Evolutionary conservation across 2,113 vertebrate genomes (phyloP).

Genomic region (Haemorhous mexicanus): DNA sequence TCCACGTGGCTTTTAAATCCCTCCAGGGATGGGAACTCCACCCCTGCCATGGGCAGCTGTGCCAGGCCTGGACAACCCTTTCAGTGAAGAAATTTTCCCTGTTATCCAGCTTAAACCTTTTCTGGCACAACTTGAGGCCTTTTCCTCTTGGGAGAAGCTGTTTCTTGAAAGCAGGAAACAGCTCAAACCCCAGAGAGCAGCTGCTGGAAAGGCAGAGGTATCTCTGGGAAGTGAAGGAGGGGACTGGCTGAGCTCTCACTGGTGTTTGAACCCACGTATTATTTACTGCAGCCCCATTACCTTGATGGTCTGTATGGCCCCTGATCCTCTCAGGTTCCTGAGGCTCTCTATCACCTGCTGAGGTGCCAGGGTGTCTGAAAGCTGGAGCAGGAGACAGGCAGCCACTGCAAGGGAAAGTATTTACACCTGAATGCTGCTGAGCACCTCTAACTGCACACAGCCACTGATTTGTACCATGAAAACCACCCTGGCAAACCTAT

Average conservation of each 20-base stretch:
- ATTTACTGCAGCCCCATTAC: slow-evolving; percentile 60
- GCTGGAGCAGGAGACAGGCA: slow-evolving; percentile 85
- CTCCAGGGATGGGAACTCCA: background rate
- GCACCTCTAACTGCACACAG: background rate
- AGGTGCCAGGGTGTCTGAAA: slow-evolving; percentile 76
- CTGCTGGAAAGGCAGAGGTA: background rate
- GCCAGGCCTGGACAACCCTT: background rate
- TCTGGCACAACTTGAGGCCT: background rate
- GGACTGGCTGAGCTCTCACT: fast-evolving
- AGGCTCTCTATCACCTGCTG: slow-evolving; percentile 84
- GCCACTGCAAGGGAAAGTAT: slow-evolving; percentile 74
- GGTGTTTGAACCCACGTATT: fast-evolving
- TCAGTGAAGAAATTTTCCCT: background rate
- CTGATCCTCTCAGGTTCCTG: slow-evolving; percentile 78
- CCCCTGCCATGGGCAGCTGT: background rate
- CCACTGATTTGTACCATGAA: background rate
- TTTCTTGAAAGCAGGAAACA: background rate
- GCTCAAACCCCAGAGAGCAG: background rate
- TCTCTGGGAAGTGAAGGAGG: background rate
- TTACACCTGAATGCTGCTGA: background rate
- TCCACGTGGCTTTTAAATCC: background rate
- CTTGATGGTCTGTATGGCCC: slow-evolving; percentile 90
- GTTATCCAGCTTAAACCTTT: background rate
- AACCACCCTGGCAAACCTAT: background rate
- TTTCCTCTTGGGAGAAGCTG: background rate